These are phyloP conservation scores for Stegophylla sp. DNA, from an alignment of 2,888 invertebrate species.

Conservation along the genomic window DNA sequence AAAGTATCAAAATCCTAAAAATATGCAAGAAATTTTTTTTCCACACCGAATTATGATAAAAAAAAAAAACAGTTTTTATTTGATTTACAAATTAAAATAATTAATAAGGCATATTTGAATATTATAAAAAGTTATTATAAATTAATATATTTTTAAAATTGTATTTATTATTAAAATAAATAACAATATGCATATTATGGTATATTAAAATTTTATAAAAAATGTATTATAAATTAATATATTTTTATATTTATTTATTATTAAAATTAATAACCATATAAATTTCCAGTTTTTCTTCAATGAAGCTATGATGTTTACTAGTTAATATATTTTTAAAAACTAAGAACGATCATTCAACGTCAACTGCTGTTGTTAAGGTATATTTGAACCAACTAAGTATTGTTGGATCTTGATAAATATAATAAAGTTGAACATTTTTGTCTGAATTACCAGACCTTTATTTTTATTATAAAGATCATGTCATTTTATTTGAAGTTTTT, in stretches of 20 bases:
- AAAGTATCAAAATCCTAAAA: not conserved
- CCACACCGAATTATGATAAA: too few relatives aligned
- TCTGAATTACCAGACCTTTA: not conserved
- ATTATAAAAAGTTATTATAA: too few relatives aligned
- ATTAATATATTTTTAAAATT: too few relatives aligned
- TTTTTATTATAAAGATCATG: not conserved
- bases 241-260: too few relatives aligned
- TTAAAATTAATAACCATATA: not conserved
- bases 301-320: not conserved
- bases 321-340: not conserved
- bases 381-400: not conserved
- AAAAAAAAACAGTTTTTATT: too few relatives aligned
- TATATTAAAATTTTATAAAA: not conserved
- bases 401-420: not conserved
- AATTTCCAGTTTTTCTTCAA: not conserved
- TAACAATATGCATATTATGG: not conserved
- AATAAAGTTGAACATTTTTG: not conserved
- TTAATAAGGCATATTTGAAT: not conserved
- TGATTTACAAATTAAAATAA: not conserved
- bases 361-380: not conserved
- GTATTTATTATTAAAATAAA: not conserved
- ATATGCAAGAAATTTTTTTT: too few relatives aligned
- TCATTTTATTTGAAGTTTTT: not conserved
- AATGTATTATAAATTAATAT: too few relatives aligned
- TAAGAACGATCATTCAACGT: not conserved